Percentiles rank a stretch among this genome's conserved stretches.
Evolutionary conservation across 2,888 invertebrate genomes (phyloP).

Genomic region (Lucinisca nassula): DNA sequence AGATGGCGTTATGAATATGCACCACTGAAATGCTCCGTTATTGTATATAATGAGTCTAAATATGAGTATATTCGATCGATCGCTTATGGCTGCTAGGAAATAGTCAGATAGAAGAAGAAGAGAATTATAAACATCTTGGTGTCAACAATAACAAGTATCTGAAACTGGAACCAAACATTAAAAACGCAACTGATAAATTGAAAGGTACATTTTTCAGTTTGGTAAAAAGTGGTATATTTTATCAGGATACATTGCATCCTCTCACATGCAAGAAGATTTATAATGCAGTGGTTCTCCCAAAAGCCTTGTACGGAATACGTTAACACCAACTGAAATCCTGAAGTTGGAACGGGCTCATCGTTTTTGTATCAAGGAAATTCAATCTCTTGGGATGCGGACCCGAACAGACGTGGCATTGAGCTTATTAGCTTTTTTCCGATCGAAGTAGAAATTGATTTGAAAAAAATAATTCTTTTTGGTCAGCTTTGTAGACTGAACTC

Average conservation of each 20-base stretch:
- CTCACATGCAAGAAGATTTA: background rate
- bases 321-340: background rate
- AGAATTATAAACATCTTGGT: slow-evolving; percentile 5
- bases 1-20: slow-evolving; percentile 24
- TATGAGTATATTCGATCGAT: background rate
- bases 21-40: background rate
- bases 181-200: background rate
- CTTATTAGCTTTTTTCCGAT: background rate
- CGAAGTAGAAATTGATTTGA: background rate
- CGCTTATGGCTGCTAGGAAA: background rate
- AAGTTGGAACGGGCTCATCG: background rate
- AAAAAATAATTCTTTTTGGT: slow-evolving; percentile 32
- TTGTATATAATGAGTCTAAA: slow-evolving; percentile 31
- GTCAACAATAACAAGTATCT: background rate
- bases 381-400: background rate
- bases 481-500: slow-evolving; percentile 25
- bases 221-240: background rate
- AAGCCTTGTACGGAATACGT: background rate
- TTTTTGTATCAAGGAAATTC: slow-evolving; percentile 2
- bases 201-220: background rate
- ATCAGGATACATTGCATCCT: background rate
- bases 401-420: background rate
- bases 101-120: background rate
- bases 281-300: background rate
- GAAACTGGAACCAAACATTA: background rate